These are phyloP conservation scores for Meleagris gallopavo DNA, from an alignment of 2,113 vertebrate species.

Conservation along the genomic window DNA sequence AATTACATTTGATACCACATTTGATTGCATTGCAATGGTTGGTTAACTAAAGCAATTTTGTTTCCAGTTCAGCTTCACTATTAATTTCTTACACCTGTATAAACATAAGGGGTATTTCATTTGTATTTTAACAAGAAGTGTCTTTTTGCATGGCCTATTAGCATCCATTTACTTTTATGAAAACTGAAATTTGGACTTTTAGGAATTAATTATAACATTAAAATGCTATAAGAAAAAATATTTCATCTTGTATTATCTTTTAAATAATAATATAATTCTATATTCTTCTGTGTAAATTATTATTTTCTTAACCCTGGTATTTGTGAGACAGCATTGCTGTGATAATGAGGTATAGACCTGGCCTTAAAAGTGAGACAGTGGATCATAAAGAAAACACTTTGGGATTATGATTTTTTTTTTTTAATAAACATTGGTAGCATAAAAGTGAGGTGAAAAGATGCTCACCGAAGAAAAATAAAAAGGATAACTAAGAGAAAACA, in stretches of 20 bases:
- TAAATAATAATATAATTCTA: background rate
- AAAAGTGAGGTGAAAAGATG: background rate
- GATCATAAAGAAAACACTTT: background rate
- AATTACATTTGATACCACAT: conserved; percentile 73
- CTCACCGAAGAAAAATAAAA: background rate
- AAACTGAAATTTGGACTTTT: conserved; percentile 17
- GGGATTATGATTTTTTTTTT: background rate
- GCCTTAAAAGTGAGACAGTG: background rate
- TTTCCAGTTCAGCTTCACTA: conserved; percentile 64
- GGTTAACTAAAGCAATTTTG: conserved; percentile 81
- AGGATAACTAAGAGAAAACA: background rate
- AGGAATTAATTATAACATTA: conserved; percentile 57
- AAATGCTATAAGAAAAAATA: background rate
- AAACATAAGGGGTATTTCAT: conserved; percentile 69
- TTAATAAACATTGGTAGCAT: background rate
- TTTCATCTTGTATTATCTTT: background rate
- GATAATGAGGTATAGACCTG: background rate
- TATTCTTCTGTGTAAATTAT: background rate
- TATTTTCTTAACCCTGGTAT: background rate
- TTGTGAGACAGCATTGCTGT: background rate
- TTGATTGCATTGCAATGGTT: conserved; percentile 79
- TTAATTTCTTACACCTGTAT: conserved; percentile 81
- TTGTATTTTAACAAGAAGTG: conserved; percentile 69
- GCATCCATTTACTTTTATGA: conserved; percentile 38
- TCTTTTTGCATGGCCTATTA: conserved; percentile 65